Evolutionary conservation across 2,888 invertebrate species (phyloP).

Genomic region (Ypsolopha scabrella): DNA sequence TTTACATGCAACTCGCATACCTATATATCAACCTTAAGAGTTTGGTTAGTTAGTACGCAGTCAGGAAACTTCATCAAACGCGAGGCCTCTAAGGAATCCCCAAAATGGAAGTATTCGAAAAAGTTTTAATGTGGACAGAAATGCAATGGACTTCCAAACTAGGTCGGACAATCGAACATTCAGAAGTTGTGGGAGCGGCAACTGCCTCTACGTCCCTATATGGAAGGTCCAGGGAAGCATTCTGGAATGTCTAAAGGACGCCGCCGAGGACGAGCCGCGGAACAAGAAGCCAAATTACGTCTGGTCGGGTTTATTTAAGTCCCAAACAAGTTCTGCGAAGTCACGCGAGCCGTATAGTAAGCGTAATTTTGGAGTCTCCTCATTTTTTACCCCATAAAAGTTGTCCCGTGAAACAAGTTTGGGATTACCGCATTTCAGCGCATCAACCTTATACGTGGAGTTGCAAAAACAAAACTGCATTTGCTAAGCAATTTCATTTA

Average conservation of each 20-base stretch:
- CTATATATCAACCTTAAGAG: conserved; percentile 25
- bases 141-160: conserved; percentile 51
- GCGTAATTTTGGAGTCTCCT: conserved; percentile 30
- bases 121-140: conserved; percentile 22
- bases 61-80: neutral
- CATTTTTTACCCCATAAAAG: conserved; percentile 30
- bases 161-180: conserved; percentile 55
- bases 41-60: neutral
- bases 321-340: conserved; percentile 47
- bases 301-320: conserved; percentile 47
- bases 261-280: conserved; percentile 46
- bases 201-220: conserved; percentile 59
- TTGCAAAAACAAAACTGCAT: neutral
- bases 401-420: conserved; percentile 13
- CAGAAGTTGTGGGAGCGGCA: conserved; percentile 30
- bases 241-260: conserved; percentile 50
- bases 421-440: conserved; percentile 1
- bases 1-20: conserved; percentile 33
- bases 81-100: neutral
- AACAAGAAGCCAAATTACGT: conserved; percentile 40
- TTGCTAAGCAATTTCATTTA: neutral
- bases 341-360: conserved; percentile 50
- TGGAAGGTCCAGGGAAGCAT: conserved; percentile 36
- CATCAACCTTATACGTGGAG: neutral
- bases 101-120: conserved; percentile 2